Evolutionary conservation across 2,113 vertebrate species (phyloP).

Genomic region (Pavo muticus): DNA sequence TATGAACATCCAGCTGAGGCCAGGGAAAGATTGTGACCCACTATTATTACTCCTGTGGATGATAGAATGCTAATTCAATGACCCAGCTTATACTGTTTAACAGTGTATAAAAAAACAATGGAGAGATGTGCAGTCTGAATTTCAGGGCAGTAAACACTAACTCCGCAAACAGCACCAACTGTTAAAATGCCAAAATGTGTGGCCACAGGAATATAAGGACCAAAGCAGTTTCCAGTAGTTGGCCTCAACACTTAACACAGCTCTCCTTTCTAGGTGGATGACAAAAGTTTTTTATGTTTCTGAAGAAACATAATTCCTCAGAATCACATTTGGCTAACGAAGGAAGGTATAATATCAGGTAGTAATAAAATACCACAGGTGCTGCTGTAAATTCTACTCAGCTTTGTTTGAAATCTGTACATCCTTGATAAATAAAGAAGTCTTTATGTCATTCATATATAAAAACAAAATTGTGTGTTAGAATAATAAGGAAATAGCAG

Average conservation of each 20-base stretch:
- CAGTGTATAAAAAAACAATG: background rate
- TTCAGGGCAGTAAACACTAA: background rate
- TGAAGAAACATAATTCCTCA: background rate
- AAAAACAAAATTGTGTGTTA: background rate
- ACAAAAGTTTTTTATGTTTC: background rate
- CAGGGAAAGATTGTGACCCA: background rate
- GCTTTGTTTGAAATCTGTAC: background rate
- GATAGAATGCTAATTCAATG: background rate
- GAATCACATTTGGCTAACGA: background rate
- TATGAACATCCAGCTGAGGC: background rate
- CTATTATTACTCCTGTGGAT: background rate
- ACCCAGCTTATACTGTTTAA: background rate
- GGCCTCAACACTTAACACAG: accelerated
- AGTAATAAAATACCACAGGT: background rate
- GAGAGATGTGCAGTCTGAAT: background rate
- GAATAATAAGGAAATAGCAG: background rate
- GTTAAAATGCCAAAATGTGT: background rate
- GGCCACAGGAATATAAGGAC: background rate
- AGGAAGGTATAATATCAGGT: background rate
- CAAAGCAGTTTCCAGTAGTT: background rate
- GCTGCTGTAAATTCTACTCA: background rate
- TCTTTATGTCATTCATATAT: background rate
- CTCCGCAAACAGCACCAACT: background rate
- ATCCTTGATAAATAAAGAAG: background rate
- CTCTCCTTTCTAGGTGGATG: background rate